Percentiles rank a stretch among this genome's conserved stretches.
Conservation (phyloP, 2,113 vertebrate genomes). For the Prochilodus magdalenae region DNA sequence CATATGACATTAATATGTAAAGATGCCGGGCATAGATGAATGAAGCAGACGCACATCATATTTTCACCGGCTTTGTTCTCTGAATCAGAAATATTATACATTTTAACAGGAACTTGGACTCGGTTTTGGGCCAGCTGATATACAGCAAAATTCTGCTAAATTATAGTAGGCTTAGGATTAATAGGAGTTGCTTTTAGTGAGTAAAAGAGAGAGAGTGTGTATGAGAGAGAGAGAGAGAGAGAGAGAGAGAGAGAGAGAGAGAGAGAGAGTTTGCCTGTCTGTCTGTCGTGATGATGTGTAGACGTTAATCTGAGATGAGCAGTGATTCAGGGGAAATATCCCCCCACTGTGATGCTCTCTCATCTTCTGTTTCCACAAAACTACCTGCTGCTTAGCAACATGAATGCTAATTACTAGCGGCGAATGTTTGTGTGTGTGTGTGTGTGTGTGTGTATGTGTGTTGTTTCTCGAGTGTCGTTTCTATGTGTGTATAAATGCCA, state of each 20-base stretch:
- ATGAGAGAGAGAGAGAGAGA: neutral
- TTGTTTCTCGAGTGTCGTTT: neutral
- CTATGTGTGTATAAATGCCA: neutral
- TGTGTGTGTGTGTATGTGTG: neutral
- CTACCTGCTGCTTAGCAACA: slow-evolving; percentile 27
- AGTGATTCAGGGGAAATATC: slow-evolving; percentile 2
- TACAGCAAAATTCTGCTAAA: no score
- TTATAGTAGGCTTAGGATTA: no score
- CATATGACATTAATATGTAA: no score
- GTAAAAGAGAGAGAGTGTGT: neutral
- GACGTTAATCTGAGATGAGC: slow-evolving; percentile 14
- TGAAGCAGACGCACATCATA: no score
- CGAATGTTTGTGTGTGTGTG: neutral
- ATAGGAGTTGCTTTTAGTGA: neutral
- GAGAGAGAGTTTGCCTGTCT: neutral
- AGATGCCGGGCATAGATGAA: no score
- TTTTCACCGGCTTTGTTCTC: no score
- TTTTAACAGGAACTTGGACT: no score
- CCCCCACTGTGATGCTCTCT: neutral
- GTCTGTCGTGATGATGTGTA: neutral
- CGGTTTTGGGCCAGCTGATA: no score
- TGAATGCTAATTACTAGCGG: slow-evolving; percentile 15
- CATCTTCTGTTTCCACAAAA: neutral
- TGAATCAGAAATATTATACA: no score
- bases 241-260: neutral